phyloP scores from a whole-genome alignment of 1,140 invertebrate species.

The Drosophila ambigua region DNA sequence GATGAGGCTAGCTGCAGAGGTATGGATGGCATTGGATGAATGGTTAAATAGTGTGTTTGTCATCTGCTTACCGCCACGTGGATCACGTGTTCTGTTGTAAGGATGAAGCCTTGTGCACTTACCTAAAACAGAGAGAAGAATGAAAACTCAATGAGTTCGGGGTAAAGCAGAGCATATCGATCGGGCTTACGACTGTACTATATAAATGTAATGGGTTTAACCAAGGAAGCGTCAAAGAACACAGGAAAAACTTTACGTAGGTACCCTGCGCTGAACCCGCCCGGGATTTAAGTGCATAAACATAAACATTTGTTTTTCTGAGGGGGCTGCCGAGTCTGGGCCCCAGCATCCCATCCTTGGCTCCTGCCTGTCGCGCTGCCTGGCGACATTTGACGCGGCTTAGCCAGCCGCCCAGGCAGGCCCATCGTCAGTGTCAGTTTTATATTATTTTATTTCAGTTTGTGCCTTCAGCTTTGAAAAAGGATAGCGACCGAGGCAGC shows the following conservation, averaged over 20 bases:
- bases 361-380: constrained; percentile 10
- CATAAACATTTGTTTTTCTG: constrained; percentile 35
- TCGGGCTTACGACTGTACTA: too few relatives aligned
- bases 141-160: constrained; percentile 8
- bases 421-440: constrained; percentile 44
- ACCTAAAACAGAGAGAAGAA: constrained; percentile 52
- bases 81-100: constrained; percentile 60
- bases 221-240: constrained; percentile 9
- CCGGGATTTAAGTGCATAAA: constrained; percentile 39
- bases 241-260: too few relatives aligned
- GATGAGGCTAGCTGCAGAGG: neutral
- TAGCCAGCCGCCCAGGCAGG: constrained; percentile 12
- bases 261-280: constrained; percentile 42
- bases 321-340: constrained; percentile 4
- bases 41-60: constrained; percentile 34
- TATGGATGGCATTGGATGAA: neutral
- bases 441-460: constrained; percentile 66
- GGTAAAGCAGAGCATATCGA: neutral
- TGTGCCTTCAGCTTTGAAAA: constrained; percentile 59
- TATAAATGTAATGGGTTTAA: neutral
- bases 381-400: constrained; percentile 70
- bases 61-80: constrained; percentile 71
- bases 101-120: constrained; percentile 67
- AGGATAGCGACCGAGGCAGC: constrained; percentile 51
- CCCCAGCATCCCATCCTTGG: constrained; percentile 7